These are phyloP conservation scores for Euproctis similis DNA, from an alignment of 2,888 invertebrate species.

Conservation along the genomic window DNA sequence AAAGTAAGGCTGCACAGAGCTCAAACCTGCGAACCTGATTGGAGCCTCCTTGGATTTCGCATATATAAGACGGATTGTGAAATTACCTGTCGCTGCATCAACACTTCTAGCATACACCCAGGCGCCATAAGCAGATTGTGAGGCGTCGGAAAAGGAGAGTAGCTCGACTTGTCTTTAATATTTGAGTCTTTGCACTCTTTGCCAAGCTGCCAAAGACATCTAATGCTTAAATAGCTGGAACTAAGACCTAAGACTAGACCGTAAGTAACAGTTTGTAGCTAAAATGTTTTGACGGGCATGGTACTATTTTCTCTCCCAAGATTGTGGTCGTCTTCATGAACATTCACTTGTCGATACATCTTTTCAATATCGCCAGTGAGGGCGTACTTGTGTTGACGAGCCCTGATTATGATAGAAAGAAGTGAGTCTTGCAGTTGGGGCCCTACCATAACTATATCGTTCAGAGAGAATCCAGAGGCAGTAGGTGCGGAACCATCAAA, in stretches of 20 bases:
- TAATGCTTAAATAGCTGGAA: neutral
- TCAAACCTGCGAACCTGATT: neutral
- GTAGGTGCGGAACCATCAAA: neutral
- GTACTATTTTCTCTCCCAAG: neutral
- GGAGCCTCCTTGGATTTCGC: too few species aligned
- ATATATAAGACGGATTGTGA: too few species aligned
- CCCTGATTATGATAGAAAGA: neutral
- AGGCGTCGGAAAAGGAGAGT: too few species aligned
- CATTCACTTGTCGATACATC: too few species aligned
- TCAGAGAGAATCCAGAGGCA: neutral
- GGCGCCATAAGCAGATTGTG: too few species aligned
- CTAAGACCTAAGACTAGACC: neutral
- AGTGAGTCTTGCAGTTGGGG: neutral
- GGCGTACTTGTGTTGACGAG: neutral
- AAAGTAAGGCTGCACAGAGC: neutral
- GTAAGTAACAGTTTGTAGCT: neutral
- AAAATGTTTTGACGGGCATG: neutral
- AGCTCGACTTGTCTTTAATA: neutral
- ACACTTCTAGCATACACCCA: too few species aligned
- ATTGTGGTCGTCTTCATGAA: neutral
- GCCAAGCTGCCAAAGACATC: neutral
- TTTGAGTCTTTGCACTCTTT: neutral
- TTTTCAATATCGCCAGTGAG: neutral
- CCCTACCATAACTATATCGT: neutral
- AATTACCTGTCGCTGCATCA: too few species aligned